Percentiles rank a stretch among this genome's conserved stretches.
These are phyloP conservation scores for Hydrotaea diabolus DNA, from an alignment of 2,888 invertebrate genomes.

Conservation along the genomic window DNA sequence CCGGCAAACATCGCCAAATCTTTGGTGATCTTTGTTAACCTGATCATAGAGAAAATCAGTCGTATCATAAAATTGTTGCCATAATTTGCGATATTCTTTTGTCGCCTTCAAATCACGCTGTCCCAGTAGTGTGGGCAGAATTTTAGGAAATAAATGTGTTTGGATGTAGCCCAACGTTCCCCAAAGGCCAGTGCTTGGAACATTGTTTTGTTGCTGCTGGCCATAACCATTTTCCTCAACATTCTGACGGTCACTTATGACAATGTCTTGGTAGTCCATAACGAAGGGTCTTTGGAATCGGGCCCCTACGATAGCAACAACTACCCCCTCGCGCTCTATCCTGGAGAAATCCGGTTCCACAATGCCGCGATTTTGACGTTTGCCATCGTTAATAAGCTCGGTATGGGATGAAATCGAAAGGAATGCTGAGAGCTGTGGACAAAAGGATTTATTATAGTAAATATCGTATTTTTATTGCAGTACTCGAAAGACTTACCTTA, in stretches of 20 bases:
- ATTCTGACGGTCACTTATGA: conserved; percentile 79
- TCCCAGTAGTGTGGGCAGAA: neutral
- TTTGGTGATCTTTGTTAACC: conserved; percentile 56
- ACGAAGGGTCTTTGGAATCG: conserved; percentile 77
- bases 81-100: conserved; percentile 67
- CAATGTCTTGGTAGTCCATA: conserved; percentile 81
- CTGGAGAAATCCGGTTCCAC: conserved; percentile 72
- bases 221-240: conserved; percentile 81
- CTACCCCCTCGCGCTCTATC: conserved; percentile 80
- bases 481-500: conserved; percentile 75
- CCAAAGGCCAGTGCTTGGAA: too few species aligned
- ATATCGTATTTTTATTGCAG: too few species aligned
- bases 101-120: conserved; percentile 61
- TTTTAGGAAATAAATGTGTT: neutral
- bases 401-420: conserved; percentile 81
- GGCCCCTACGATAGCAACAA: conserved; percentile 77
- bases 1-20: conserved; percentile 68
- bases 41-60: conserved; percentile 62
- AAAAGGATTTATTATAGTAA: neutral
- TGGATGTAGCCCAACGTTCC: too few species aligned
- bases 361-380: conserved; percentile 80
- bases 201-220: neutral
- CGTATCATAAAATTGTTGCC: conserved; percentile 73
- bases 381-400: conserved; percentile 82
- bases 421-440: conserved; percentile 79